These are phyloP conservation scores for Misgurnus anguillicaudatus DNA, from an alignment of 2,113 vertebrate species.

Conservation along the genomic window DNA sequence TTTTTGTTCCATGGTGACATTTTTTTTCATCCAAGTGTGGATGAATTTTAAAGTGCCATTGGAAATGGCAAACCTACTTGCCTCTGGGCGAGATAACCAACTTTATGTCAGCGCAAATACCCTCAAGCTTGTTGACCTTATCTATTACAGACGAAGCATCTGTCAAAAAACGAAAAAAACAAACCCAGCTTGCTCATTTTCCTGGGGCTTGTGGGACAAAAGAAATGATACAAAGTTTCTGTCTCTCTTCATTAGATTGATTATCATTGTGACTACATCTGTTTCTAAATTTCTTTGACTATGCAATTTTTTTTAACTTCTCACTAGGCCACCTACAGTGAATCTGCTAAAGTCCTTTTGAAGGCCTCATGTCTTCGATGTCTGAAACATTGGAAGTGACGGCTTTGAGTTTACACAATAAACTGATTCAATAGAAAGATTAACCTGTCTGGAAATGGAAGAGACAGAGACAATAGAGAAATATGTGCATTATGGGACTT, in stretches of 20 bases:
- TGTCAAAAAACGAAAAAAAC: slow-evolving; percentile 29
- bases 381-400: slow-evolving; percentile 5
- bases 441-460: slow-evolving; percentile 6
- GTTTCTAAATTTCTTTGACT: background rate
- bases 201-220: slow-evolving; percentile 62
- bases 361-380: slow-evolving; percentile 23
- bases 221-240: slow-evolving; percentile 62
- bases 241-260: slow-evolving; percentile 58
- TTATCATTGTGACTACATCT: slow-evolving; percentile 52
- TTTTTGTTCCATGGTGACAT: too few relatives aligned
- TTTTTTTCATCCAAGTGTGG: too few relatives aligned
- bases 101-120: slow-evolving; percentile 26
- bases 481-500: background rate
- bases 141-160: slow-evolving; percentile 59
- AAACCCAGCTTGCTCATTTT: slow-evolving; percentile 24
- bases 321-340: slow-evolving; percentile 44
- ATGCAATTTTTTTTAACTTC: slow-evolving; percentile 52
- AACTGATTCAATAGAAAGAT: slow-evolving; percentile 18
- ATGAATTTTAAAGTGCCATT: too few relatives aligned
- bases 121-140: slow-evolving; percentile 62
- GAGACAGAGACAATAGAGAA: slow-evolving; percentile 18
- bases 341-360: slow-evolving; percentile 47
- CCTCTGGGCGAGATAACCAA: background rate
- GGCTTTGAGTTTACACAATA: slow-evolving; percentile 7
- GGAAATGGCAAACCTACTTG: background rate